These are phyloP conservation scores for Pantherophis vulpinus DNA, from an alignment of 2,797 vertebrate species.

Conservation along the genomic window DNA sequence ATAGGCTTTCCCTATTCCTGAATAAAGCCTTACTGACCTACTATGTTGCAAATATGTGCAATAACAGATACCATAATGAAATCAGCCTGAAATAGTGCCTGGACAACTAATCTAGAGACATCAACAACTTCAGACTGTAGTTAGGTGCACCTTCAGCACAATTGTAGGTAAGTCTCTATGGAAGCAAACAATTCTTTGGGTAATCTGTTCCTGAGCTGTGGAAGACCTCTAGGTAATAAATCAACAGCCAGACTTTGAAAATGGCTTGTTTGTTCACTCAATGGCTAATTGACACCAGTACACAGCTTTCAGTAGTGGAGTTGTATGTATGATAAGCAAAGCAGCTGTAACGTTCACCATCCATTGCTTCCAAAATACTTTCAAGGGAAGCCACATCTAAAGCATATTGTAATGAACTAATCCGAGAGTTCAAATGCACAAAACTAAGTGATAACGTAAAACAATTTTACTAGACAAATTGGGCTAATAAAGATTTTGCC, in stretches of 20 bases:
- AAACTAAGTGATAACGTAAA: neutral
- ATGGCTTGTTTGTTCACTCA: neutral
- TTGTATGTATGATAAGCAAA: neutral
- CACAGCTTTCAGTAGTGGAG: neutral
- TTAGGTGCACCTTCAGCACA: neutral
- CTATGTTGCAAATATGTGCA: neutral
- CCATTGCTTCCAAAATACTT: neutral
- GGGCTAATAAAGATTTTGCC: neutral
- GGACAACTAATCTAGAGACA: neutral
- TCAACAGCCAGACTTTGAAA: neutral
- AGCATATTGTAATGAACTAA: neutral
- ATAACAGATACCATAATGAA: neutral
- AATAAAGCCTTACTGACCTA: neutral
- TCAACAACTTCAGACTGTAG: neutral
- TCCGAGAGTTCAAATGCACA: neutral
- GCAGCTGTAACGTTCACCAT: neutral
- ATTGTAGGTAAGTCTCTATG: neutral
- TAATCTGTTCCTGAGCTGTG: neutral
- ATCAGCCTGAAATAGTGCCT: neutral
- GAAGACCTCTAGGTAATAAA: neutral
- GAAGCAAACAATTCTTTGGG: neutral
- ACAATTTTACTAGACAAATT: neutral
- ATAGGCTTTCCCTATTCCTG: neutral
- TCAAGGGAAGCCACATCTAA: neutral
- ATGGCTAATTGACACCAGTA: neutral